Evolutionary conservation across 2,797 vertebrate genomes (phyloP), one percentile per base, ranked within the genome.

Genomic region (Etheostoma nigrum): DNA sequence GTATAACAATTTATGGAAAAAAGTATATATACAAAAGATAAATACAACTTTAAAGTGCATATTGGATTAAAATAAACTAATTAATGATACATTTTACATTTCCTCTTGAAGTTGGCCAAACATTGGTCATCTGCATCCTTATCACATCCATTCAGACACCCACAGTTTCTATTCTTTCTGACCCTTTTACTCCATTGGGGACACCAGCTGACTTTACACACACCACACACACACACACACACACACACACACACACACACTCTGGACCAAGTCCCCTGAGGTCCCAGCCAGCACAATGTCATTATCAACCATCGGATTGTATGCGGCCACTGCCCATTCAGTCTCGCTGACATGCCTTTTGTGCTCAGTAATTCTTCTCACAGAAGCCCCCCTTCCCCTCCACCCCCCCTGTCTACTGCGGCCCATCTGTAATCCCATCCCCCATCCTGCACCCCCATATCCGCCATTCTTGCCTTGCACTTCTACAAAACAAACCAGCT

Each of bases 401-500:
- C 77, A 53, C 82, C 72, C 78, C 81, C 83, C 52, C 4, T 4
- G 62, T 87, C 86, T 88, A 78, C 82, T 85, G 61, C 11, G 64
- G 84, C 89, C 94, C 94, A 94, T 94, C 92, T 94, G 92, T 92
- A 91, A 88, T 80, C 89, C 93, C 92, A 93, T 88, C 90, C 91
- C 91, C 92, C 82, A 68, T 1, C 73, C 79, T 61, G 76, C 81
- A 79, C 84, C 83, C 86, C 81, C 76, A 88, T 85, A 88, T 93
- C 91, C 72, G 51, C 76, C 85, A 11, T 79, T 91, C 87, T 89
- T 77, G n/a, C 69, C 83, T 89, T 33, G 63, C 84, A 86, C 86
- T 86, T 68, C 89, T 87, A 78, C 91, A 89, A 92, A 91, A 88
- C 90, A 87, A 92, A 92, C 90, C 94, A 95, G 95, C 94, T 94